phyloP scores from a whole-genome alignment of 2,888 invertebrate genomes.

The Leptinotarsa tumamoca region DNA sequence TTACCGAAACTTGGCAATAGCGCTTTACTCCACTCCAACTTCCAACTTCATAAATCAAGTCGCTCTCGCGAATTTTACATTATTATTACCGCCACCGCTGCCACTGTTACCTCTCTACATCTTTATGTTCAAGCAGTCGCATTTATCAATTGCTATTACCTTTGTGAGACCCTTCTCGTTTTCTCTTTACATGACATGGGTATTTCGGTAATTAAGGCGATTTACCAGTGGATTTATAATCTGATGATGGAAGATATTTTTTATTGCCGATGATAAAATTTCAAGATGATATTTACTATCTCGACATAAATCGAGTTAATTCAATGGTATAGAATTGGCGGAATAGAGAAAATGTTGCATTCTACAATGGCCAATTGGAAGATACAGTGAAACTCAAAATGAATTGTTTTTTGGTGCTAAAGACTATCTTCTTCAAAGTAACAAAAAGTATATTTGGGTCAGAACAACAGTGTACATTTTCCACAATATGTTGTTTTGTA shows the following conservation, averaged over 20 bases:
- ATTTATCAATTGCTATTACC: slow-evolving; percentile 46
- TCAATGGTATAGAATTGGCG: too few species aligned
- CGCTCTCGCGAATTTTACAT: slow-evolving; percentile 48
- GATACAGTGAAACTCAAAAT: too few species aligned
- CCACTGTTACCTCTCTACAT: slow-evolving; percentile 43
- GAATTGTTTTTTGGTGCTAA: too few species aligned
- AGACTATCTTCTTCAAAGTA: too few species aligned
- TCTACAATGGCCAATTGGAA: too few species aligned
- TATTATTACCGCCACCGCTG: slow-evolving; percentile 46
- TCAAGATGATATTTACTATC: not conserved
- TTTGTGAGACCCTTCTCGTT: slow-evolving; percentile 3
- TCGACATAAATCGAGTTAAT: too few species aligned
- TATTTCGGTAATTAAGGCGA: not conserved
- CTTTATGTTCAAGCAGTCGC: slow-evolving; percentile 44
- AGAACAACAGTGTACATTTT: too few species aligned
- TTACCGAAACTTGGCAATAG: slow-evolving; percentile 28
- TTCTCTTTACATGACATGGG: not conserved
- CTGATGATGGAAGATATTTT: not conserved
- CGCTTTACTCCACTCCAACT: slow-evolving; percentile 24
- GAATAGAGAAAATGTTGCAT: too few species aligned
- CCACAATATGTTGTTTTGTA: too few species aligned
- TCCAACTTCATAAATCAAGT: slow-evolving; percentile 50
- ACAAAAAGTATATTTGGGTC: too few species aligned
- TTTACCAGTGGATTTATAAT: not conserved
- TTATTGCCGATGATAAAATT: not conserved